A percentile compares a stretch with the other conserved stretches of the same genome.
These are phyloP conservation scores for Meganola albula DNA, from an alignment of 2,888 invertebrate genomes.

Conservation along the genomic window DNA sequence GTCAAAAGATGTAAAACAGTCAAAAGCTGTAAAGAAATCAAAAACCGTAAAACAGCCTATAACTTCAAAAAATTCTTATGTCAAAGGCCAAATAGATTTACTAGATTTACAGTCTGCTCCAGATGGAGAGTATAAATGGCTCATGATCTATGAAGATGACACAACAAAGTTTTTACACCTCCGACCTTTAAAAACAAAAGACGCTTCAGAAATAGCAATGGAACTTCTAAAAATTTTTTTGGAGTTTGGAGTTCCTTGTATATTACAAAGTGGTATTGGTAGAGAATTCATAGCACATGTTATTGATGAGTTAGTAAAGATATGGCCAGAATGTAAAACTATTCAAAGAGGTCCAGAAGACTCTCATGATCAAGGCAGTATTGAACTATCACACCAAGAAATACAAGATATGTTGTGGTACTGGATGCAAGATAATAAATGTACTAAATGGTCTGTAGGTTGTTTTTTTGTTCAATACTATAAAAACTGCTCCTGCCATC, in stretches of 20 bases:
- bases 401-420: slow-evolving; percentile 28
- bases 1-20: too few relatives aligned
- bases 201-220: slow-evolving; percentile 31
- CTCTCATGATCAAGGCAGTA: slow-evolving; percentile 18
- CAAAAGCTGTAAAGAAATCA: too few relatives aligned
- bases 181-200: slow-evolving; percentile 27
- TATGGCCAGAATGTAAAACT: slow-evolving; percentile 23
- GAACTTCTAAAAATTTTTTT: slow-evolving; percentile 30
- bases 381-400: slow-evolving; percentile 25
- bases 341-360: slow-evolving; percentile 18
- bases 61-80: slow-evolving; percentile 30
- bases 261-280: slow-evolving; percentile 16
- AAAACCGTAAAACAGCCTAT: too few relatives aligned
- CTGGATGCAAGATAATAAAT: slow-evolving; percentile 34
- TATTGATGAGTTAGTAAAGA: slow-evolving; percentile 16
- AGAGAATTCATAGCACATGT: slow-evolving; percentile 19
- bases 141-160: slow-evolving; percentile 37
- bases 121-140: slow-evolving; percentile 36
- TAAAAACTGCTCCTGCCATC: slow-evolving; percentile 27
- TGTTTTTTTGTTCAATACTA: slow-evolving; percentile 29
- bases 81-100: slow-evolving; percentile 35
- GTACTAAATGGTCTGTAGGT: slow-evolving; percentile 30
- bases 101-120: slow-evolving; percentile 21
- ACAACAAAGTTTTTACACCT: slow-evolving; percentile 34
- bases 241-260: slow-evolving; percentile 18